Evolutionary conservation across 2,113 vertebrate genomes (phyloP), one percentile per base, ranked within the genome.

Genomic region (Neoarius graeffei): DNA sequence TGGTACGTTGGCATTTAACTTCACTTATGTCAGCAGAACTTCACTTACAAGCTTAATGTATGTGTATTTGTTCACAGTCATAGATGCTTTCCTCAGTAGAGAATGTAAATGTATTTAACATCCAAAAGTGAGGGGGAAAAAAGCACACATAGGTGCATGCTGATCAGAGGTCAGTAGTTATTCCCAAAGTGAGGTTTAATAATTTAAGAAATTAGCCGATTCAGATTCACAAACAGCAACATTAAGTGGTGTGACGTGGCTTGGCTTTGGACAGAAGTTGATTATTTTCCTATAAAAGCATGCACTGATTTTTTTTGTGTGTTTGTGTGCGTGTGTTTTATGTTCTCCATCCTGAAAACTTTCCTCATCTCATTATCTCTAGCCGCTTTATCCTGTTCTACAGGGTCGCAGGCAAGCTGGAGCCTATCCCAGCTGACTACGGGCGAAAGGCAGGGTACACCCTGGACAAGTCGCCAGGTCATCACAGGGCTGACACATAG

Each of bases 1-100:
- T 96, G 95, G 95, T 96, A 96, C 93, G 94, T 94, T 96, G 95
- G 95, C 95, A 96, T 96, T 96, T 96, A 95, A 94, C 95, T 95
- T 95, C 93, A 94, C 93, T 93, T 89, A 89, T 96, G 95, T 96
- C 95, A 96, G 95, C 94, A 93, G 93, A 96, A 94, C 94, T 91
- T 94, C 94, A 93, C 93, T 94, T 93, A 93, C 92, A 93, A 94
- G 93, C 92, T 89, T 91, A 86, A 89, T 88, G 88, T 86, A 85
- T 89, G 89, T 91, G 87, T 91, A 89, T 91, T 91, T 92, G 91
- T 90, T 91, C 90, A 89, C 85, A 64, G 62, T 69, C 56, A 3
- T 87, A 91, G 89, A 71, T 73, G 62, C 86, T 89, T 76, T 85
- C 88, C 83, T 84, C 48, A 74, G 56, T 67, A 81, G 60, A 80